Percentiles rank a stretch among this genome's conserved stretches.
phyloP scores from a whole-genome alignment of 2,113 vertebrate genomes.

The Monopterus albus region DNA sequence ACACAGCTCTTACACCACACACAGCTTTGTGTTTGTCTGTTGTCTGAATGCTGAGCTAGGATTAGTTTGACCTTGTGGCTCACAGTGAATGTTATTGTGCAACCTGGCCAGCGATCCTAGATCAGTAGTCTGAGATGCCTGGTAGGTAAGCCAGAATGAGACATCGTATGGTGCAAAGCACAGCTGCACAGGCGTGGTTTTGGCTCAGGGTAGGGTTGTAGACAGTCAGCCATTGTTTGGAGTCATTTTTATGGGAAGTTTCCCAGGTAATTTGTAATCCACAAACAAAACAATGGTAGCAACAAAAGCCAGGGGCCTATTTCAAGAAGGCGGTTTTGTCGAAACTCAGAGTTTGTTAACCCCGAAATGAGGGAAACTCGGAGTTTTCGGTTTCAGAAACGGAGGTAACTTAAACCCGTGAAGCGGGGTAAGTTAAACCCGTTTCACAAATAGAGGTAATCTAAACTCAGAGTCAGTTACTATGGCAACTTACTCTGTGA shows the following conservation, averaged over 20 bases:
- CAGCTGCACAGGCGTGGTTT: conserved; percentile 42
- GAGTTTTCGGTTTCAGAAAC: too few relatives aligned
- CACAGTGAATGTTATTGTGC: background rate
- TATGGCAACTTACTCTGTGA: too few relatives aligned
- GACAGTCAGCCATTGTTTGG: conserved; percentile 26
- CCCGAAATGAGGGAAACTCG: too few relatives aligned
- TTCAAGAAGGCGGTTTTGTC: too few relatives aligned
- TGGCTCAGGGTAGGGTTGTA: background rate
- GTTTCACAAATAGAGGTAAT: too few relatives aligned
- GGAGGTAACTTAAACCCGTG: too few relatives aligned
- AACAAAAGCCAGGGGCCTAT: too few relatives aligned
- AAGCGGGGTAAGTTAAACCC: too few relatives aligned
- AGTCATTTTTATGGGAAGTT: background rate
- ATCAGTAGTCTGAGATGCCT: conserved; percentile 47
- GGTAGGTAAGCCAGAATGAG: conserved; percentile 4
- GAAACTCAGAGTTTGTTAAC: too few relatives aligned
- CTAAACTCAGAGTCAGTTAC: too few relatives aligned
- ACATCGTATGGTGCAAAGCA: conserved; percentile 17
- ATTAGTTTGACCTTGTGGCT: conserved; percentile 25
- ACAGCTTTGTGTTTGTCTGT: conserved; percentile 31
- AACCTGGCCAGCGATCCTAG: conserved; percentile 37
- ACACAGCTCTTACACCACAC: conserved; percentile 5
- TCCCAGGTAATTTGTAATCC: background rate
- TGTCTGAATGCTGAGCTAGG: conserved; percentile 54
- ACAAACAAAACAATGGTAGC: background rate